These are phyloP conservation scores for Prolemur simus DNA, from an alignment of 2,113 vertebrate genomes.

Conservation along the genomic window DNA sequence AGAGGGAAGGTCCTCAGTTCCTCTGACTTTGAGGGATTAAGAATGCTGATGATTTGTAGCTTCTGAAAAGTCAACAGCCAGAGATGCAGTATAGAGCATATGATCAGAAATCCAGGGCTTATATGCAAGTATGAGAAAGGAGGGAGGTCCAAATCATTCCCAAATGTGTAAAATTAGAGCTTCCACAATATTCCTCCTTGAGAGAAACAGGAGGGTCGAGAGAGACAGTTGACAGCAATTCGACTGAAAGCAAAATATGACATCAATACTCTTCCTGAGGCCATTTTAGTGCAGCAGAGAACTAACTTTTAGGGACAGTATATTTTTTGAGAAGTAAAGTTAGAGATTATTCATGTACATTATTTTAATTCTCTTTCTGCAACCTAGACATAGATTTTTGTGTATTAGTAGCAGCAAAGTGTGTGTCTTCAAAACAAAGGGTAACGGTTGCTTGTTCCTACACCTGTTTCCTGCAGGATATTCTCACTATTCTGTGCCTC, in stretches of 20 bases:
- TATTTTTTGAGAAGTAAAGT: neutral
- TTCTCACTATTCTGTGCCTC: conserved; percentile 89
- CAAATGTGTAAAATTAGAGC: neutral
- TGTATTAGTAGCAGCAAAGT: neutral
- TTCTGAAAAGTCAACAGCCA: neutral
- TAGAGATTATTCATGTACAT: neutral
- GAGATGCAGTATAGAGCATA: neutral
- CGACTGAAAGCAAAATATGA: neutral
- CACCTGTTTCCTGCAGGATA: conserved; percentile 84
- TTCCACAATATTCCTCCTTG: neutral
- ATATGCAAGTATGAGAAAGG: neutral
- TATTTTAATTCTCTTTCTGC: neutral
- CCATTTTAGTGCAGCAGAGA: neutral
- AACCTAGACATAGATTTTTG: neutral
- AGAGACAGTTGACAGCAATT: neutral
- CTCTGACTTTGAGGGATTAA: neutral
- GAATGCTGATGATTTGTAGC: neutral
- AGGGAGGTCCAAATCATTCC: neutral
- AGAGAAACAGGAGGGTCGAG: neutral
- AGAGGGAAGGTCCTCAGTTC: accelerated
- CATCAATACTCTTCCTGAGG: neutral
- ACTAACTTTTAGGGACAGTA: neutral
- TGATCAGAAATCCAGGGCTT: neutral
- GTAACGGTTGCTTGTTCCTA: conserved; percentile 22
- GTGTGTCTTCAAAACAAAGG: neutral